Base-by-base conservation (phyloP, 2,113 vertebrate species). In the Aphelocoma coerulescens region DNA sequence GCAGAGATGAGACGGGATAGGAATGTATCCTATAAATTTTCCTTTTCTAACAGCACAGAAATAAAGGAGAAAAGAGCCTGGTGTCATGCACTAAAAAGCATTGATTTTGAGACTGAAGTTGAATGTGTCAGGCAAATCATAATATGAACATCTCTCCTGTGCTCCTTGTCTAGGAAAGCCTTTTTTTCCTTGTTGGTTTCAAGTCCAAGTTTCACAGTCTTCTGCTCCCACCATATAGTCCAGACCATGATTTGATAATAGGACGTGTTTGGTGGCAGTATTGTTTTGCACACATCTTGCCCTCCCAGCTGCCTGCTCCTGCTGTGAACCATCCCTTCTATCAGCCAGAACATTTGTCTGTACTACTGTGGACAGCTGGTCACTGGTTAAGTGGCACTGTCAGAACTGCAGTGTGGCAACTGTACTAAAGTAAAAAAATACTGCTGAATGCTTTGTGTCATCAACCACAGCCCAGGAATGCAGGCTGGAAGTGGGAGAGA, bases 291-390 rank as follows among this genome's bases (percentile, higher is more conserved):
- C 1, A 4, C 14, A 55, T 55, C 21, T 89, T 89, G 24, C 13
- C 28, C 6, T 73, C 28, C 28, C 22, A 71, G 8, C 27, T 71
- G n/a, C 55, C 19, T 24, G 22, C 54, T 74, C 18, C 33, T 74
- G 20, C 4, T 0, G 0, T 62, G 65, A 88, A 9, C 55, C 12
- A 12, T 83, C 33, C 33, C 21, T 73, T 83, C 18, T 23, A 0
- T 54, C 59, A 78, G 24, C 49, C 21, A 39, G 16, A 52, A 48
- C 28, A 17, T 72, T 57, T 51, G 21, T 41, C 16, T 58, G 37
- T 69, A 19, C 24, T 44, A n/a, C 46, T 62, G 1, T 66, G 61
- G n/a, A 74, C 32, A 78, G 3, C 3, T 71, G 55, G 48, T 66
- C 9, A 8, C 32, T 81, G 48, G 17, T 54, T 49, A 67, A 77